Percentiles rank a stretch among this genome's conserved stretches.
Conservation (phyloP, 1,140 invertebrate genomes). For the Drosophila carrolli region DNA sequence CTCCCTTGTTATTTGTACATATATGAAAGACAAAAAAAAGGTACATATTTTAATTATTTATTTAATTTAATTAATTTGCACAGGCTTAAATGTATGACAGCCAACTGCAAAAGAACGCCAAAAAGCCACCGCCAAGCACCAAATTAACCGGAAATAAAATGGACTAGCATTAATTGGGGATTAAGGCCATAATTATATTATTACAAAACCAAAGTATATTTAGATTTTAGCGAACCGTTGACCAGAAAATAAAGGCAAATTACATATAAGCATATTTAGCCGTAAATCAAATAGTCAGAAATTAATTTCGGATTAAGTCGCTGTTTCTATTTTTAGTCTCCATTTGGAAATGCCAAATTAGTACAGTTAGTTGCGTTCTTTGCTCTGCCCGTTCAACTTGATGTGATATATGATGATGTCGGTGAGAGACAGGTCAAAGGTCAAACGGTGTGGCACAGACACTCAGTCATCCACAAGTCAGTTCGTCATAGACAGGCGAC, state of each 20-base stretch:
- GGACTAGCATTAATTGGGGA: conserved; percentile 24
- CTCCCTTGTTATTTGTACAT: background rate
- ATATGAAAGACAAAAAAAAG: background rate
- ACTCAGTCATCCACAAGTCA: conserved; percentile 33
- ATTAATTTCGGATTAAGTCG: conserved; percentile 4
- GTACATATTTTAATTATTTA: conserved; percentile 14
- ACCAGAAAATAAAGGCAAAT: conserved; percentile 9
- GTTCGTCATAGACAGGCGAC: conserved; percentile 32
- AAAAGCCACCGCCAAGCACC: conserved; percentile 1
- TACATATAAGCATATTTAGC: background rate
- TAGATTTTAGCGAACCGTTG: background rate
- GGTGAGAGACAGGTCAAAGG: conserved; percentile 22
- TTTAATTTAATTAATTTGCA: conserved; percentile 7
- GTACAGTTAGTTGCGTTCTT: background rate
- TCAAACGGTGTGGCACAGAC: conserved; percentile 19
- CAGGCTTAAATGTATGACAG: conserved; percentile 15
- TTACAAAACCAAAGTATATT: conserved; percentile 1
- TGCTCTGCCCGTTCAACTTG: background rate
- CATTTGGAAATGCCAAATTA: background rate
- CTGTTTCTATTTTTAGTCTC: background rate
- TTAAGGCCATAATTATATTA: conserved; percentile 5
- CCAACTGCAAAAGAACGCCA: background rate
- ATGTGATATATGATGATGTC: background rate
- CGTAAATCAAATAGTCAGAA: background rate
- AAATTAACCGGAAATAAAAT: conserved; percentile 28